Percentiles rank a stretch among this genome's conserved stretches.
These are phyloP conservation scores for Nothoprocta perdicaria DNA, from an alignment of 2,113 vertebrate species.

Conservation along the genomic window DNA sequence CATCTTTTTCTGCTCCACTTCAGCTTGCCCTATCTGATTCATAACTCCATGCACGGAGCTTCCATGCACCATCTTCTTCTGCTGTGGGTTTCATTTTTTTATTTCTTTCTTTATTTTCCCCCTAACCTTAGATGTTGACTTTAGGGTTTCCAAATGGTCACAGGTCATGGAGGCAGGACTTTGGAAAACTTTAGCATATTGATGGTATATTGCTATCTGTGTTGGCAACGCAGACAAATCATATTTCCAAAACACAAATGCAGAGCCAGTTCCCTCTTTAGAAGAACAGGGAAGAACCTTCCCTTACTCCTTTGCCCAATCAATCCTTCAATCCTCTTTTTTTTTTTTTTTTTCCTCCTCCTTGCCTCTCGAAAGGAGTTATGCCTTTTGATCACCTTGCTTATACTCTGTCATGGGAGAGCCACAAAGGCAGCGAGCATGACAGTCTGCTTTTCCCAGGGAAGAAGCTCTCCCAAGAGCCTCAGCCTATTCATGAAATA, in stretches of 20 bases:
- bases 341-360: not conserved
- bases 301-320: not conserved
- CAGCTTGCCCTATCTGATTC: not conserved
- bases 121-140: not conserved
- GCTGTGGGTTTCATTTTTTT: not conserved
- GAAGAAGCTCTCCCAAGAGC: not conserved
- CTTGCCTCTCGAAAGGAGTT: not conserved
- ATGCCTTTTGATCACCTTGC: not conserved
- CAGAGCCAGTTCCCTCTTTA: not conserved
- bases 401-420: not conserved
- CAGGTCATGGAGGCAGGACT: not conserved
- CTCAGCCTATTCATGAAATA: not conserved
- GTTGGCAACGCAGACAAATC: constrained; percentile 1
- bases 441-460: not conserved
- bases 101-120: too few species aligned
- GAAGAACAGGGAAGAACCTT: not conserved
- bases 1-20: not conserved
- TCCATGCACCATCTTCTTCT: not conserved
- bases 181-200: not conserved
- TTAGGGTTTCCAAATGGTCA: not conserved
- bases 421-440: not conserved
- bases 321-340: too few species aligned
- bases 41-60: not conserved
- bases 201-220: not conserved
- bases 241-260: constrained; percentile 28